Percentiles rank a stretch among this genome's conserved stretches.
Conservation (phyloP, 2,888 invertebrate genomes). For the Pollenia angustigena region DNA sequence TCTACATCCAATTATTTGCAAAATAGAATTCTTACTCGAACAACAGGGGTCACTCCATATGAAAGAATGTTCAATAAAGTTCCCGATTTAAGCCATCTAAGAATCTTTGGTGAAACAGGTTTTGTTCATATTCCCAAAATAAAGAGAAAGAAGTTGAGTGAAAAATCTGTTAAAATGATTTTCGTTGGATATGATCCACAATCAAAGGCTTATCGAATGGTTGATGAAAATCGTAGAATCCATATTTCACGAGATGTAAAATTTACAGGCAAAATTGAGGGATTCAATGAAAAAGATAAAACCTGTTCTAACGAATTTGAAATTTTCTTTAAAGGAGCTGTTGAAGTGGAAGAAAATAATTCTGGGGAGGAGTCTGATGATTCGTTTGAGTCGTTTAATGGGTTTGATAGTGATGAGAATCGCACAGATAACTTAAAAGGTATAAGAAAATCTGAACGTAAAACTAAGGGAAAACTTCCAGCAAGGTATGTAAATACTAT, state of each 20-base stretch:
- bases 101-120: constrained; percentile 51
- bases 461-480: constrained; percentile 10
- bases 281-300: background rate
- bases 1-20: constrained; percentile 31
- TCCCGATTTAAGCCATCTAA: no score
- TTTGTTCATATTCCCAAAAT: constrained; percentile 66
- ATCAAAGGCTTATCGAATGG: constrained; percentile 72
- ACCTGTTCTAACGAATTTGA: constrained; percentile 5
- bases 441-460: constrained; percentile 27
- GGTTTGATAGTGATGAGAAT: background rate
- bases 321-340: constrained; percentile 6
- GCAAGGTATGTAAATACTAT: constrained; percentile 17
- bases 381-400: background rate
- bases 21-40: no score
- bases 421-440: background rate
- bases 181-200: constrained; percentile 72
- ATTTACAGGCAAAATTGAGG: background rate
- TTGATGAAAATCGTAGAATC: constrained; percentile 11
- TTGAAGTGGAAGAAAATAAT: background rate
- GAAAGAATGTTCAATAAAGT: no score
- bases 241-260: constrained; percentile 22
- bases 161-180: constrained; percentile 62
- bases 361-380: constrained; percentile 1
- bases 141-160: constrained; percentile 69
- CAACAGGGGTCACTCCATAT: no score